Evolutionary conservation across 2,113 vertebrate species (phyloP), one percentile per base, ranked within the genome.

Genomic region (Apeltes quadracus): DNA sequence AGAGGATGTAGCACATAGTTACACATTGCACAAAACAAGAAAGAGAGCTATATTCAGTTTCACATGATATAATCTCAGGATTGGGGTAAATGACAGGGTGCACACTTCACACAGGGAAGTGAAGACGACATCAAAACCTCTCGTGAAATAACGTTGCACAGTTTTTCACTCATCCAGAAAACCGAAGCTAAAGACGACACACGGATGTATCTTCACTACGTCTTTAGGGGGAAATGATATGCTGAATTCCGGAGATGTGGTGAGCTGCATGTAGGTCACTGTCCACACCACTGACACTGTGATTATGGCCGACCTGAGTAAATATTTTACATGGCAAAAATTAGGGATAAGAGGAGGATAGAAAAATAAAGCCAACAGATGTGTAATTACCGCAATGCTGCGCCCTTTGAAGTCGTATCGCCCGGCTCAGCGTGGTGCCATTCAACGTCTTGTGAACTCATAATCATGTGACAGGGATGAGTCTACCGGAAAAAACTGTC

Each of bases 261-360:
- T 34, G 12, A 61, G 39, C 75, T 22, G 43, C 15, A 41, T 74
- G 73, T 16, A 58, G 23, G 70, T 66, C 66, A 50, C 62, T 32
- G 64, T 88, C 84, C 72, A 32, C 53, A 69, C 54, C 50, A 34
- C 72, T 5, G 41, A 56, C 68, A 79, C 82, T 82, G 78, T 84
- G 44, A 87, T 90, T 83, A 90, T 58, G 29, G 72, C 79, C 67
- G 84, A 86, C 81, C 85, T 76, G 78, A 75, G 82, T 87, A 85
- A 91, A 92, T 84, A 88, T 89, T 84, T 83, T 12, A 81, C 34
- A 76, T 57, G 66, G 70, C 61, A 67, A 81, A 83, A 82, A 76
- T 29, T 43, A 78, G 63, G 63, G 75, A 84, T 85, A 51, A 81
- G 74, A 75, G 39, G 16, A 69, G 61, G 29, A 80, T 61, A 41